A percentile compares a stretch with the other conserved stretches of the same genome.
phyloP scores from a whole-genome alignment of 2,797 vertebrate species.

The Melanotaenia boesemani region DNA sequence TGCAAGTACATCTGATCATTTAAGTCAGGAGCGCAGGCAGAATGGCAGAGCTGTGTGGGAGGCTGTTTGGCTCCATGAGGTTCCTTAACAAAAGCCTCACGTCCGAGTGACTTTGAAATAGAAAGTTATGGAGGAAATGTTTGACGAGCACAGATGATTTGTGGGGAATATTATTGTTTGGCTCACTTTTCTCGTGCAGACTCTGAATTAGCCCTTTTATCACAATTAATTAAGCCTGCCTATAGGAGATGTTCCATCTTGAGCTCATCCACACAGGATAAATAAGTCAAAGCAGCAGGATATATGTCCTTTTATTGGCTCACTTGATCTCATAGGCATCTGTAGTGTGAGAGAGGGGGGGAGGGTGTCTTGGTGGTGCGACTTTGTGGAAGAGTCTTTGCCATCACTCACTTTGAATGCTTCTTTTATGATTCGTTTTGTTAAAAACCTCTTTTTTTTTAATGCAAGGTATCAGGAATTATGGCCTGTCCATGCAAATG shows the following conservation, averaged over 20 bases:
- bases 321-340: conserved; percentile 86
- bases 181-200: conserved; percentile 80
- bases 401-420: conserved; percentile 86
- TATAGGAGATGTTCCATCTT: conserved; percentile 88
- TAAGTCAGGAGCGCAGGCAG: conserved; percentile 42
- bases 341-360: conserved; percentile 69
- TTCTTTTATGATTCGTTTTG: conserved; percentile 89
- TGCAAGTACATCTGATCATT: conserved; percentile 58
- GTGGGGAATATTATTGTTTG: conserved; percentile 85
- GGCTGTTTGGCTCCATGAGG: conserved; percentile 49
- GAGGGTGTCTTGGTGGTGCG: conserved; percentile 72
- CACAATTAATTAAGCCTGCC: conserved; percentile 88
- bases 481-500: conserved; percentile 89
- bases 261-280: conserved; percentile 86
- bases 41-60: conserved; percentile 55
- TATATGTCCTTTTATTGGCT: conserved; percentile 90
- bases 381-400: conserved; percentile 82
- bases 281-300: conserved; percentile 85
- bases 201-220: conserved; percentile 88
- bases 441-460: conserved; percentile 88
- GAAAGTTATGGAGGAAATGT: conserved; percentile 86
- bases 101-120: conserved; percentile 81
- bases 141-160: conserved; percentile 84
- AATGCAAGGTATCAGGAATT: conserved; percentile 89
- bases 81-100: conserved; percentile 82